A percentile compares a stretch with the other conserved stretches of the same genome.
Evolutionary conservation across 2,888 invertebrate species (phyloP).

Genomic region (Metallyticus violacea): DNA sequence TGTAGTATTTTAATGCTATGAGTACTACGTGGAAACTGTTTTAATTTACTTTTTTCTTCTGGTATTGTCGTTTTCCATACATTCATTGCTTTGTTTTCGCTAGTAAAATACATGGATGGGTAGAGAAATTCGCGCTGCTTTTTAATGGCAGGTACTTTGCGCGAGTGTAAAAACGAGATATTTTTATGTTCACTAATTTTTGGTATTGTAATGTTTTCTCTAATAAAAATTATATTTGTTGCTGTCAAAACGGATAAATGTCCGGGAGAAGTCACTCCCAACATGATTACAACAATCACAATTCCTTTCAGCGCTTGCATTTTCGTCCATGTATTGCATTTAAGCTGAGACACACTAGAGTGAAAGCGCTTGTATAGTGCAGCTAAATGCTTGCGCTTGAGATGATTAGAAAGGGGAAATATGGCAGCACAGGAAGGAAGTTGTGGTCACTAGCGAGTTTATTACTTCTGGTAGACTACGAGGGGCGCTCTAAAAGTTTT

Average conservation of each 20-base stretch:
- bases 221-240: background rate
- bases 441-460: background rate
- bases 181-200: background rate
- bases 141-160: background rate
- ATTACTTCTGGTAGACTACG: background rate
- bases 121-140: background rate
- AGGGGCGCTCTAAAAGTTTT: no score
- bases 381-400: background rate
- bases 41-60: background rate
- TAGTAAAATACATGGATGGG: background rate
- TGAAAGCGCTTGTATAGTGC: no score
- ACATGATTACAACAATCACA: background rate
- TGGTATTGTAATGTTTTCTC: background rate
- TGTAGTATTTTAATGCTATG: background rate
- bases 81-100: background rate
- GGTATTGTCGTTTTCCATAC: background rate
- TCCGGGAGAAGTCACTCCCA: background rate
- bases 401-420: background rate
- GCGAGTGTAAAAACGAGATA: no score
- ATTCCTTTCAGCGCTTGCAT: background rate
- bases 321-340: background rate
- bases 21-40: background rate
- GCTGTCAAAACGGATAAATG: background rate
- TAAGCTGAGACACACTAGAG: background rate
- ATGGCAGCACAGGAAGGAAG: background rate